Conservation (phyloP, 2,113 vertebrate genomes). For the Pantherophis guttatus region DNA sequence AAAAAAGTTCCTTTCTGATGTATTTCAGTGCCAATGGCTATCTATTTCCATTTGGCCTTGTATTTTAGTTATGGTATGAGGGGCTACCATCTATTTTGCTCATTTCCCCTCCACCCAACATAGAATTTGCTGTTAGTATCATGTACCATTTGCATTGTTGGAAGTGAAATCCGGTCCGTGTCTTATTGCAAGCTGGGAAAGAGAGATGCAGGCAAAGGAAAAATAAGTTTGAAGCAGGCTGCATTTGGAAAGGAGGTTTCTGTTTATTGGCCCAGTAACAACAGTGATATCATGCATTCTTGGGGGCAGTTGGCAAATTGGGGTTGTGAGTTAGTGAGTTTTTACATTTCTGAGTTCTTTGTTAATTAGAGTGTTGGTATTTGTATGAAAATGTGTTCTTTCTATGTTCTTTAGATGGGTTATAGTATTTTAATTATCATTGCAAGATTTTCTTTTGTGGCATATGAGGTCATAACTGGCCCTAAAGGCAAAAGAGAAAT, state of each 20-base stretch:
- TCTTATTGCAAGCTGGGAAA: neutral
- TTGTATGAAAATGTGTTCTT: neutral
- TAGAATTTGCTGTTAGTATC: neutral
- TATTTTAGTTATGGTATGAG: neutral
- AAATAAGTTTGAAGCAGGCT: neutral
- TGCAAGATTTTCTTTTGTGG: neutral
- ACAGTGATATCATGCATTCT: neutral
- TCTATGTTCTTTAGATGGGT: neutral
- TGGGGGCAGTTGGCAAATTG: neutral
- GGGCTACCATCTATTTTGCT: neutral
- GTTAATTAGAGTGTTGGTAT: neutral
- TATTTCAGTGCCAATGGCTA: neutral
- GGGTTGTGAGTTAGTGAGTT: neutral
- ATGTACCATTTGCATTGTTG: neutral
- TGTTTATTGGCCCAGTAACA: neutral
- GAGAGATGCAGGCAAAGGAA: neutral
- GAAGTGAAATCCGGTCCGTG: neutral
- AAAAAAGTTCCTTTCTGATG: neutral
- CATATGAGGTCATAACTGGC: too few relatives aligned
- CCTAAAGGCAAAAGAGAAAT: too few relatives aligned
- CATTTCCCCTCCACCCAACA: neutral
- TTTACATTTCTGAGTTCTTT: neutral
- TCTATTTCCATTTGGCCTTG: neutral
- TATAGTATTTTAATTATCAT: neutral
- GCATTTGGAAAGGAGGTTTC: neutral